Evolutionary conservation across 2,888 invertebrate genomes (phyloP).

Genomic region (Thysanoteuthis rhombus): DNA sequence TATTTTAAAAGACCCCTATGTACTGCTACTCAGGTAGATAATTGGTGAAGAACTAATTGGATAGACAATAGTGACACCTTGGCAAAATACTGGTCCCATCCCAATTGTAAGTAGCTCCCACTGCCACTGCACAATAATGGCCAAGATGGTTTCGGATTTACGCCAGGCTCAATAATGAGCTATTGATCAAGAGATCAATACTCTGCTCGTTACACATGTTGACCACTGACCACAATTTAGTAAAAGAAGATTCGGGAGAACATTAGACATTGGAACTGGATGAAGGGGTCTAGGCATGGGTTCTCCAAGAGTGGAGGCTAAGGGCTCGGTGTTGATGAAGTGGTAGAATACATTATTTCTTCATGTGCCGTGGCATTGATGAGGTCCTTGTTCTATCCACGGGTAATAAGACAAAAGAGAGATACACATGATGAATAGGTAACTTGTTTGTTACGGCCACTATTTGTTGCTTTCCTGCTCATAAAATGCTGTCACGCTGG

Average conservation of each 20-base stretch:
- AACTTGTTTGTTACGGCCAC: background rate
- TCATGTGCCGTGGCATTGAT: background rate
- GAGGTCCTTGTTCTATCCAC: background rate
- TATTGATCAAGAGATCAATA: background rate
- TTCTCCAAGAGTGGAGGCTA: background rate
- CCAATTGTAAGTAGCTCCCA: background rate
- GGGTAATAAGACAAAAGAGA: background rate
- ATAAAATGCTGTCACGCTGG: background rate
- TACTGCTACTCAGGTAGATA: background rate
- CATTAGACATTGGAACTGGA: background rate
- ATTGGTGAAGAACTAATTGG: background rate
- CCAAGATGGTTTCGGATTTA: background rate
- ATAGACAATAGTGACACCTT: background rate
- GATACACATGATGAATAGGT: background rate
- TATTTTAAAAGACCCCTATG: background rate
- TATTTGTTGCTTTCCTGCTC: background rate
- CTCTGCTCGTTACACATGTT: background rate
- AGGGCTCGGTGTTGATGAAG: background rate
- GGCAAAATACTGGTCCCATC: background rate
- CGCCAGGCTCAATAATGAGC: background rate
- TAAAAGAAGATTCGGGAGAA: background rate
- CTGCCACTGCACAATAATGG: background rate
- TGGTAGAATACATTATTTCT: background rate
- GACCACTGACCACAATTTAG: background rate
- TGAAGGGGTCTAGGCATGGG: background rate